Conservation (phyloP, 2,113 vertebrate genomes). For the Vidua chalybeata region DNA sequence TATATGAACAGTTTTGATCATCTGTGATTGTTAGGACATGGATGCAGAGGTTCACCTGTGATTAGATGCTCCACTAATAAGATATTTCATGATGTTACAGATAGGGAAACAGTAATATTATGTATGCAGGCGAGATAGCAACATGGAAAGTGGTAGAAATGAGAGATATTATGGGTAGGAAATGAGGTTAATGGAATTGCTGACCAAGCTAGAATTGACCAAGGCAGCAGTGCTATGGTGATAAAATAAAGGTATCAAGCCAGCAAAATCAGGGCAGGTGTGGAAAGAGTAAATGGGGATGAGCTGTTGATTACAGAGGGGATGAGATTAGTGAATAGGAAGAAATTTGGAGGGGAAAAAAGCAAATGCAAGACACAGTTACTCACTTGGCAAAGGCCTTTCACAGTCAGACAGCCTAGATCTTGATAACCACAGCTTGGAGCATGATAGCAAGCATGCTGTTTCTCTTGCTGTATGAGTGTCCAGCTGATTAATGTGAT, state of each 20-base stretch:
- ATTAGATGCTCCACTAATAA: not conserved
- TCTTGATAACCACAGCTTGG: not conserved
- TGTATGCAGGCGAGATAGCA: not conserved
- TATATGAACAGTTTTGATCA: not conserved
- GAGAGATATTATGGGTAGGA: not conserved
- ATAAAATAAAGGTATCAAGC: not conserved
- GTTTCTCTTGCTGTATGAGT: not conserved
- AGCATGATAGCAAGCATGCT: not conserved
- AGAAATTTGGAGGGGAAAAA: not conserved
- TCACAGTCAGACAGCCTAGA: not conserved
- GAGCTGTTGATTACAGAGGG: not conserved
- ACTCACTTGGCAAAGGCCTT: not conserved
- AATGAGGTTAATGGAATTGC: not conserved
- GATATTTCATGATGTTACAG: not conserved
- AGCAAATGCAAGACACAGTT: not conserved
- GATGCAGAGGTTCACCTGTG: not conserved
- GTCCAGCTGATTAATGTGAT: not conserved
- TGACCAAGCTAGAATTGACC: not conserved
- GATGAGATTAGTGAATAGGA: not conserved
- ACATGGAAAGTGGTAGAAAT: not conserved
- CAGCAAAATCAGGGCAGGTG: not conserved
- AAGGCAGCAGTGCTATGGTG: not conserved
- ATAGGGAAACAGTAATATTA: not conserved
- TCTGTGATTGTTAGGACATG: not conserved
- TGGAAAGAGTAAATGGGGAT: not conserved